A percentile compares a stretch with the other conserved stretches of the same genome.
Evolutionary conservation across 2,888 invertebrate genomes (phyloP).

Genomic region (Nomada fucata): DNA sequence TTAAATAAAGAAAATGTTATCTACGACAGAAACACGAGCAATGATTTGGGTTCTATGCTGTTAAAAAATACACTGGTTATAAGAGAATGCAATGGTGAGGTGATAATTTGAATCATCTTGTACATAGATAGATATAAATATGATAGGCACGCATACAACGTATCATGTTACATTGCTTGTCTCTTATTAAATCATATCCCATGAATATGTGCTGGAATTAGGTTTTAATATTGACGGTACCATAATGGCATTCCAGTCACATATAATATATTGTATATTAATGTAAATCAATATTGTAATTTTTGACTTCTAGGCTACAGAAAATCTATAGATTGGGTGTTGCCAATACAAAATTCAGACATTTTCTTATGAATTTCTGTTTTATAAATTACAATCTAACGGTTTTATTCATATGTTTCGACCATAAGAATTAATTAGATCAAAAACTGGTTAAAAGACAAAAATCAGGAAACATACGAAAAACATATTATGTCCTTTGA

Average conservation of each 20-base stretch:
- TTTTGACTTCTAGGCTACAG: constrained; percentile 40
- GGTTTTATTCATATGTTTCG: not conserved
- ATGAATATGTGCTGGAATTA: constrained; percentile 51
- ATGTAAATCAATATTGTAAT: constrained; percentile 53
- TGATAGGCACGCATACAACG: constrained; percentile 53
- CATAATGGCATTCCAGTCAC: constrained; percentile 64
- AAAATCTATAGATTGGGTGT: constrained; percentile 16
- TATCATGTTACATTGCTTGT: constrained; percentile 58
- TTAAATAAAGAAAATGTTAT: constrained; percentile 6
- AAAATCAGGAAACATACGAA: not conserved
- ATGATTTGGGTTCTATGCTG: constrained; percentile 2
- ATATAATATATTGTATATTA: constrained; percentile 60
- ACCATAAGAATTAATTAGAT: not conserved
- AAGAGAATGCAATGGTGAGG: constrained; percentile 59
- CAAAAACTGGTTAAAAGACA: not conserved
- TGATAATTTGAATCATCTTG: constrained; percentile 52
- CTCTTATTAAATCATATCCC: constrained; percentile 55
- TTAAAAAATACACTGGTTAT: constrained; percentile 19
- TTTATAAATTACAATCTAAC: constrained; percentile 6
- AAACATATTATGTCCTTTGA: not conserved
- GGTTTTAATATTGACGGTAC: constrained; percentile 65
- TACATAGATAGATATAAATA: constrained; percentile 56
- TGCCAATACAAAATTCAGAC: constrained; percentile 15
- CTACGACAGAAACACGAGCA: no score
- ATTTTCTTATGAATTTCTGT: constrained; percentile 11